Base-by-base conservation (phyloP, 2,888 invertebrate species). In the Portevinia maculata region DNA sequence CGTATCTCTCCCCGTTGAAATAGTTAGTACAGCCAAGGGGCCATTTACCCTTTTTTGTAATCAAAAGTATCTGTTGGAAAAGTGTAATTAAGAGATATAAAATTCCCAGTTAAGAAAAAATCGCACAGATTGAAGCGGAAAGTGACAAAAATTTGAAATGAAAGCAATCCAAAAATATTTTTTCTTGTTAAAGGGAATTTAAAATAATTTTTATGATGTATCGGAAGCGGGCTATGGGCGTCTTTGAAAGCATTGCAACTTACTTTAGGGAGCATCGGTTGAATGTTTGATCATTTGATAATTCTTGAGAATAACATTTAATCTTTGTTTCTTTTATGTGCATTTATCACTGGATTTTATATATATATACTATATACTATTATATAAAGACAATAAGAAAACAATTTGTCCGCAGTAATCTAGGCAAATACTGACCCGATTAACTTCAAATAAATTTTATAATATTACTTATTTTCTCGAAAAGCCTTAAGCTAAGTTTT, bases 1-100 rank as follows among this genome's bases (percentile, higher is more conserved):
- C 24, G 11, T 48, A 34, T 37, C 21, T 5, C 62, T 21, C 24
- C 13, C 1, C 6, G 19, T 44, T 30, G 6, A 6, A 8, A 13
- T 17, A 11, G 3, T 37, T 4, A 28, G 15, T 34, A 15, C 24
- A 64, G 37, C 37, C 37, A 64, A 64, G 37, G 37, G 37, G 24
- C 15, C 41, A 64, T 48, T 64, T 37, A 37, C 15, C 50, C 62
- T 50, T 50, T 64, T 62, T 44, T 15, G 24, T 13, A 9, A 64
- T 50, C 37, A 64, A 60, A 64, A 64, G 13, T 62, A 48, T 48
- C 48, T 24, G 48, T n/a, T 28, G 3, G 37, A 39, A 24, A 34
- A 39, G 17, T 19, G 24, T 64, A 64, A 64, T 64, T 64, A 64
- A 50, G 32, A 37, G 9, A 62, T 32, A 50, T 17, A 24, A 9